Percentiles rank a stretch among this genome's conserved stretches.
Conservation (phyloP, 2,888 invertebrate genomes). For the Diploptera punctata region DNA sequence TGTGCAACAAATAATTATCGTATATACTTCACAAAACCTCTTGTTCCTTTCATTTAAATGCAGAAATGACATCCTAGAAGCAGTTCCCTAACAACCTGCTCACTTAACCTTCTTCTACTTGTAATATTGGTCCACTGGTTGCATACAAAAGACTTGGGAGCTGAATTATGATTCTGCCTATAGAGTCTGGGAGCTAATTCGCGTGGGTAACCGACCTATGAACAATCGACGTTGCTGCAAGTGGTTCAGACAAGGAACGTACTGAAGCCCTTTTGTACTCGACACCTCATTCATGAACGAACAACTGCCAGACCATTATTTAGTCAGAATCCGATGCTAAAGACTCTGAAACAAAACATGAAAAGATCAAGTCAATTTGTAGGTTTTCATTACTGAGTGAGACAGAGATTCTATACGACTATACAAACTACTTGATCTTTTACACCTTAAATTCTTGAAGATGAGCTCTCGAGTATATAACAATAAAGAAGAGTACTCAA, state of each 20-base stretch:
- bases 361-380: constrained; percentile 23
- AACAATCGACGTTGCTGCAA: constrained; percentile 16
- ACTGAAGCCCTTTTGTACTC: constrained; percentile 12
- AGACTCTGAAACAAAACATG: constrained; percentile 21
- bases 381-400: constrained; percentile 5
- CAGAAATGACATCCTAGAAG: neutral
- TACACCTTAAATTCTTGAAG: neutral
- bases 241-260: constrained; percentile 20
- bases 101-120: neutral
- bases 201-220: constrained; percentile 17
- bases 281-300: constrained; percentile 18
- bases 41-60: neutral
- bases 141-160: constrained; percentile 3
- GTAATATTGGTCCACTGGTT: neutral
- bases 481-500: no score
- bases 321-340: constrained; percentile 20
- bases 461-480: no score
- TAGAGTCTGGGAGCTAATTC: constrained; percentile 1
- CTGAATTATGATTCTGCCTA: constrained; percentile 9
- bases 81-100: neutral
- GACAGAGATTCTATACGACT: no score
- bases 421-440: neutral
- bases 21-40: neutral
- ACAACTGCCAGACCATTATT: constrained; percentile 9
- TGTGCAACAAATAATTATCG: neutral